phyloP scores from a whole-genome alignment of 2,113 vertebrate genomes.

The Motacilla alba region DNA sequence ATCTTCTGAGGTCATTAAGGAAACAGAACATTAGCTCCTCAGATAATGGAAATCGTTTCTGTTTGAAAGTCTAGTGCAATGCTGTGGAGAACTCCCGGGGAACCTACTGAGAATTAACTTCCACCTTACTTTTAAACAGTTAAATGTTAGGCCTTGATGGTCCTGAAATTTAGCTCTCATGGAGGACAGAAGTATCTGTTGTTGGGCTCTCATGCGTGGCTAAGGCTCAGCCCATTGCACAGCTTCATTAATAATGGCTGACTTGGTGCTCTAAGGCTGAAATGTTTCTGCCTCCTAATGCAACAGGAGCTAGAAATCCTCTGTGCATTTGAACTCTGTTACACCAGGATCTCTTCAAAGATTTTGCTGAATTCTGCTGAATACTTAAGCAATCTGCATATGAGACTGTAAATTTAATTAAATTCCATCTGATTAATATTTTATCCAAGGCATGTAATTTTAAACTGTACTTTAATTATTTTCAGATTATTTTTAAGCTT shows the following conservation, averaged over 20 bases:
- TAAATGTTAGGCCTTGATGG: not conserved
- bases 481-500: not conserved
- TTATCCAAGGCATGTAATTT: not conserved
- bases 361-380: not conserved
- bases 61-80: not conserved
- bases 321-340: accelerated
- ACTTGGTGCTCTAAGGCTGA: not conserved
- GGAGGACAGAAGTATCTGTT: not conserved
- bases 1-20: not conserved
- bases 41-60: not conserved
- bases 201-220: not conserved
- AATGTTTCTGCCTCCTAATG: not conserved
- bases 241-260: not conserved
- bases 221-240: not conserved
- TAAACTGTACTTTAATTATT: not conserved
- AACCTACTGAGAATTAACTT: not conserved
- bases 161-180: not conserved
- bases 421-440: not conserved
- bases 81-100: not conserved
- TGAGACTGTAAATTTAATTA: not conserved
- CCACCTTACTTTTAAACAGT: not conserved
- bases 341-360: not conserved
- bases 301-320: not conserved
- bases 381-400: not conserved
- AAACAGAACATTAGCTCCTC: not conserved